Evolutionary conservation across 2,113 vertebrate species (phyloP).

Genomic region (Lophotis ruficrista): DNA sequence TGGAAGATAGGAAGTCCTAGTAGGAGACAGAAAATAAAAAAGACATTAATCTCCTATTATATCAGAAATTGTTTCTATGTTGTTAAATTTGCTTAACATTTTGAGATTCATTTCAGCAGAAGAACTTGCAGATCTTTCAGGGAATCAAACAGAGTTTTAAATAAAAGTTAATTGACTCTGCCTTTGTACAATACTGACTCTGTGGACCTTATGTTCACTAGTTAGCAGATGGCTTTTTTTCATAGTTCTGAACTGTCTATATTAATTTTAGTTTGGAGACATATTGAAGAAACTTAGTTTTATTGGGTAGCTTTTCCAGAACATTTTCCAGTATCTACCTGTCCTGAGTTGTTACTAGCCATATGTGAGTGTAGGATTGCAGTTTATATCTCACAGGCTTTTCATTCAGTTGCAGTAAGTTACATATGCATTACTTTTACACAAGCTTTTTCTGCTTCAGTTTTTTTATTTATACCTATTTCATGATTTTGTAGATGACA

Average conservation of each 20-base stretch:
- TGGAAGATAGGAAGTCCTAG: not conserved
- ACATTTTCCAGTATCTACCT: constrained; percentile 38
- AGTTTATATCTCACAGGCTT: not conserved
- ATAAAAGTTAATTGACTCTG: constrained; percentile 11
- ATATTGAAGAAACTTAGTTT: constrained; percentile 31
- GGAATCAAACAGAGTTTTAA: not conserved
- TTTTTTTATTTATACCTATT: not conserved
- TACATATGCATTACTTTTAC: not conserved
- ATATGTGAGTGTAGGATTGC: not conserved
- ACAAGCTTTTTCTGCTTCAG: not conserved
- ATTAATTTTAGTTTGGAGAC: constrained; percentile 55
- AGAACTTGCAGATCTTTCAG: not conserved
- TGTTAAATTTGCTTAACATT: not conserved
- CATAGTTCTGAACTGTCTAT: not conserved
- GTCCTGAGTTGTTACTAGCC: not conserved
- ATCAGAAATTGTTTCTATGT: not conserved
- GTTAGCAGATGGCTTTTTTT: constrained; percentile 53
- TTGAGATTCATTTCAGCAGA: not conserved
- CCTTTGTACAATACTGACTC: not conserved
- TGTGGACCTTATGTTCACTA: constrained; percentile 13
- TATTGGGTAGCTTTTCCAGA: not conserved
- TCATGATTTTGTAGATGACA: not conserved
- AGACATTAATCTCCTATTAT: not conserved
- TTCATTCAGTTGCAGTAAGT: not conserved
- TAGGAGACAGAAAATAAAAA: not conserved